A percentile compares a stretch with the other conserved stretches of the same genome.
Conservation (phyloP, 2,113 vertebrate species). For the Chionis minor region DNA sequence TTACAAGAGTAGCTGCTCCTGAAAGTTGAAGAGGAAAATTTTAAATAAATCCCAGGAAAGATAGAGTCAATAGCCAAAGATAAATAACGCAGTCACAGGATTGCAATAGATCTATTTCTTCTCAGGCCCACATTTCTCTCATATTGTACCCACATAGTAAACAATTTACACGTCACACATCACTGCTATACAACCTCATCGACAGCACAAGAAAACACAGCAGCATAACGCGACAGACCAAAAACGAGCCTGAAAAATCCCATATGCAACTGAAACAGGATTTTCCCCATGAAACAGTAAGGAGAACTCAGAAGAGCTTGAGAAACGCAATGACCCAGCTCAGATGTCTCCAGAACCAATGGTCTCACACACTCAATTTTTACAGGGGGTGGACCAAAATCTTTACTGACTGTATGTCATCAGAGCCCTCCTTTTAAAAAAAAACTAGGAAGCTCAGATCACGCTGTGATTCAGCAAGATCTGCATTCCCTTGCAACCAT, state of each 20-base stretch:
- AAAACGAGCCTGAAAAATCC: neutral
- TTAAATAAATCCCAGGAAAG: neutral
- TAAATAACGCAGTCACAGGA: neutral
- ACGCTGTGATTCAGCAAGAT: neutral
- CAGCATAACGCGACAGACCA: neutral
- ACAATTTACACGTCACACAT: neutral
- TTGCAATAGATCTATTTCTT: neutral
- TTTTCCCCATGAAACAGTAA: neutral
- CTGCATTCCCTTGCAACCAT: neutral
- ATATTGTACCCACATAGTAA: neutral
- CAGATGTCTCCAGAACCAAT: neutral
- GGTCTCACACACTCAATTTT: neutral
- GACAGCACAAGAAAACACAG: neutral
- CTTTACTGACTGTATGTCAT: neutral
- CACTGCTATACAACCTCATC: neutral
- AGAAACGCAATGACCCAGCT: neutral
- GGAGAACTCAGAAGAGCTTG: neutral
- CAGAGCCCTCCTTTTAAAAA: neutral
- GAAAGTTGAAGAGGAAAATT: neutral
- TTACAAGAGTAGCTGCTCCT: neutral
- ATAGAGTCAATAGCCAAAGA: neutral
- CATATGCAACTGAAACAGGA: neutral
- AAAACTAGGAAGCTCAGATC: neutral
- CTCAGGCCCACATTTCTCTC: neutral
- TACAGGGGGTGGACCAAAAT: neutral